A percentile compares a stretch with the other conserved stretches of the same genome.
These are phyloP conservation scores for Bufotes viridis DNA, from an alignment of 2,797 vertebrate genomes.

Conservation along the genomic window DNA sequence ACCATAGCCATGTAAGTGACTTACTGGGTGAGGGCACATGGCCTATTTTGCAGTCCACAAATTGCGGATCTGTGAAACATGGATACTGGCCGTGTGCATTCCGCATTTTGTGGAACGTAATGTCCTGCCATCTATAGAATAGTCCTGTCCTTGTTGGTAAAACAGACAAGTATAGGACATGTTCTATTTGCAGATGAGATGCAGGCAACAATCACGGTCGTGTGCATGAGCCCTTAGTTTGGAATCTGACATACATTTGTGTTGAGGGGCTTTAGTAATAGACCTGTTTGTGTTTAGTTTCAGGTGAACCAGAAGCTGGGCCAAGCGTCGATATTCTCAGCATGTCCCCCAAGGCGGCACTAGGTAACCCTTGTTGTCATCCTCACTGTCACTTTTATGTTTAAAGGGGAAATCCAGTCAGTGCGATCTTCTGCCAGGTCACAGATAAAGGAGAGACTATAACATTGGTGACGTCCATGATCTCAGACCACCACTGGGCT, in stretches of 20 bases:
- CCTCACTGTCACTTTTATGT: neutral
- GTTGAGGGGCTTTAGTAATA: neutral
- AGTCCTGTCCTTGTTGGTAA: too few species aligned
- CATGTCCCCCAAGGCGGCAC: conserved; percentile 80
- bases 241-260: neutral
- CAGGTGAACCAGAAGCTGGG: conserved; percentile 79
- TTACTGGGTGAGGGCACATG: too few species aligned
- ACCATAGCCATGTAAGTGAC: too few species aligned
- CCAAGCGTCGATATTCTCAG: conserved; percentile 86
- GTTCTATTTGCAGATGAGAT: too few species aligned
- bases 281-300: conserved; percentile 46
- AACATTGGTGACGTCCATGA: neutral
- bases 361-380: conserved; percentile 73
- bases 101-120: too few species aligned
- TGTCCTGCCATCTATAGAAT: too few species aligned
- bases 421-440: neutral
- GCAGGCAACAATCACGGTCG: too few species aligned
- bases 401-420: neutral
- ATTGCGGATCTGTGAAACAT: too few species aligned
- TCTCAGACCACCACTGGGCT: neutral
- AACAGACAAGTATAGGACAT: too few species aligned
- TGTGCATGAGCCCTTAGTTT: too few species aligned
- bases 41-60: too few species aligned
- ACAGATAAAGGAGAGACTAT: neutral
- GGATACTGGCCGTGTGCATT: too few species aligned